phyloP scores from a whole-genome alignment of 2,113 vertebrate genomes.

The Perca flavescens region DNA sequence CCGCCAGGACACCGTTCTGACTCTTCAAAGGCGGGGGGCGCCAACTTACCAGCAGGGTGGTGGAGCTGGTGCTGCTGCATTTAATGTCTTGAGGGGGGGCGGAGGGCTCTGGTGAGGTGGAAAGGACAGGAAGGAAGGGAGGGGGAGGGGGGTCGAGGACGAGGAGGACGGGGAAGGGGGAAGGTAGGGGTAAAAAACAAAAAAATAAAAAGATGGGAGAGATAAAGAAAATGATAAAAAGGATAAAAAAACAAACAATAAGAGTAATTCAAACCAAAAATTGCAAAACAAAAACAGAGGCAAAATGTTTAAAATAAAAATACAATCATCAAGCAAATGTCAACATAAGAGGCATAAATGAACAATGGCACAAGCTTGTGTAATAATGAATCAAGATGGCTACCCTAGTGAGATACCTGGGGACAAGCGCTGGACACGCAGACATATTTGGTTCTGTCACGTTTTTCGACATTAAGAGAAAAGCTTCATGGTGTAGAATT shows the following conservation, averaged over 20 bases:
- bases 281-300: slow-evolving; percentile 65
- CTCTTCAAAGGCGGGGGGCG: slow-evolving; percentile 91
- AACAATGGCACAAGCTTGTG: slow-evolving; percentile 62
- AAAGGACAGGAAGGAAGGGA: slow-evolving; percentile 83
- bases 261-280: slow-evolving; percentile 68
- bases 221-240: slow-evolving; percentile 93
- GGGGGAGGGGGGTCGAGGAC: slow-evolving; percentile 81
- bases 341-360: slow-evolving; percentile 68
- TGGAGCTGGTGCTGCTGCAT: slow-evolving; percentile 96
- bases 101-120: slow-evolving; percentile 94
- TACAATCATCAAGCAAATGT: slow-evolving; percentile 71
- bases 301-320: slow-evolving; percentile 61
- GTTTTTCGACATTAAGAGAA: not conserved
- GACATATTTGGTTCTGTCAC: not conserved
- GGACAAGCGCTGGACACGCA: not conserved
- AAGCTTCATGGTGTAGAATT: not conserved
- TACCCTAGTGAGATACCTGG: not conserved
- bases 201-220: slow-evolving; percentile 95
- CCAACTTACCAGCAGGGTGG: slow-evolving; percentile 99
- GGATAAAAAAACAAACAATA: slow-evolving; percentile 86
- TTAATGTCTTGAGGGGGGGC: slow-evolving; percentile 98
- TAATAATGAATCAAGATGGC: slow-evolving; percentile 80
- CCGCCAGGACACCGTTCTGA: slow-evolving; percentile 95
- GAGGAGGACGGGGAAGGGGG: slow-evolving; percentile 55
- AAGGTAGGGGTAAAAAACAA: slow-evolving; percentile 77